A percentile compares a stretch with the other conserved stretches of the same genome.
Evolutionary conservation across 2,797 vertebrate species (phyloP).

Genomic region (Falco cherrug): DNA sequence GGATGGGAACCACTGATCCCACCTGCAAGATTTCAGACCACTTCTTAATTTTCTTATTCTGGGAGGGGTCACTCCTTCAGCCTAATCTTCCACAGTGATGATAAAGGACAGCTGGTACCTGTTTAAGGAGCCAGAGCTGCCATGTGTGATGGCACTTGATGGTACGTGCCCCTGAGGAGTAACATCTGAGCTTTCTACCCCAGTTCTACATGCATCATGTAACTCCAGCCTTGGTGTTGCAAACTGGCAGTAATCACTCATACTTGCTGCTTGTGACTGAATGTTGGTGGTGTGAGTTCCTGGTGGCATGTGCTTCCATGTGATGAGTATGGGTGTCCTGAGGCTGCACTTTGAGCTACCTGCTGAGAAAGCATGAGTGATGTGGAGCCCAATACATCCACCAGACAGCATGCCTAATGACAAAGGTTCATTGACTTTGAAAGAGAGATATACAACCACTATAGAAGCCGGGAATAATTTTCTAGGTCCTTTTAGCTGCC

Average conservation of each 20-base stretch:
- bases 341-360: not conserved
- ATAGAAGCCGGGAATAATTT: not conserved
- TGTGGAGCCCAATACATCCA: not conserved
- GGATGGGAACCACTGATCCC: not conserved
- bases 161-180: not conserved
- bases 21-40: not conserved
- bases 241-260: not conserved
- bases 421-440: not conserved
- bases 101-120: not conserved
- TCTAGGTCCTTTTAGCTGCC: not conserved
- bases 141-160: not conserved
- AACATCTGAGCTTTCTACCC: not conserved
- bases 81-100: not conserved
- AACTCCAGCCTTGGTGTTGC: not conserved
- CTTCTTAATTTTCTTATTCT: not conserved
- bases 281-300: not conserved
- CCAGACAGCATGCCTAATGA: fast-evolving
- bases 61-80: not conserved
- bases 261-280: not conserved
- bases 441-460: not conserved
- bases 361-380: not conserved
- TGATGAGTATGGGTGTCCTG: not conserved
- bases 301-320: not conserved
- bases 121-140: not conserved
- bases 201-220: not conserved